A percentile compares a stretch with the other conserved stretches of the same genome.
Conservation (phyloP, 2,797 vertebrate genomes). For the Rhodeus uyekii region DNA sequence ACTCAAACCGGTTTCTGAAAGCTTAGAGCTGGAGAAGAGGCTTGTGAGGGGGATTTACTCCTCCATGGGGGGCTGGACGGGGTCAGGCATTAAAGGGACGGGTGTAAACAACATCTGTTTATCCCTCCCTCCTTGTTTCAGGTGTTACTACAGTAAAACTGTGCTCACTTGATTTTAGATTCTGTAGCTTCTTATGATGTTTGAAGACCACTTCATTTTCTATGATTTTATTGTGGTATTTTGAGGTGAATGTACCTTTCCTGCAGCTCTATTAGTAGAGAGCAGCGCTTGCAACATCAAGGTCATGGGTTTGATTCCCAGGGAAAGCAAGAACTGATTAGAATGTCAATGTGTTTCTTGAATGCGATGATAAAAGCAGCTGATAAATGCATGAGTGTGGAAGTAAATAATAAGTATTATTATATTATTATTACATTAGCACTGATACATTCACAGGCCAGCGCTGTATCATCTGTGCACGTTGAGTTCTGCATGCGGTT, state of each 20-base stretch:
- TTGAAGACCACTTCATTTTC: not conserved
- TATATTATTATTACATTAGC: too few species aligned
- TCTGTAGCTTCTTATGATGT: not conserved
- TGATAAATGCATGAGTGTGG: too few species aligned
- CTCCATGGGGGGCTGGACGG: not conserved
- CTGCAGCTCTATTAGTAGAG: too few species aligned
- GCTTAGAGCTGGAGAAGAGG: not conserved
- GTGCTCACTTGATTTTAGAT: not conserved
- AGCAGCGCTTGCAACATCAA: too few species aligned
- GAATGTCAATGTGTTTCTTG: too few species aligned
- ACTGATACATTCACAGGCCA: too few species aligned
- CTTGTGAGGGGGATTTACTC: not conserved
- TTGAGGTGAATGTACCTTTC: too few species aligned
- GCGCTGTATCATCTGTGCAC: not conserved
- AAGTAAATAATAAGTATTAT: too few species aligned
- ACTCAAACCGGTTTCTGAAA: not conserved
- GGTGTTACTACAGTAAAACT: not conserved
- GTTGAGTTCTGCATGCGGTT: not conserved
- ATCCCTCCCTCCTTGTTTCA: not conserved
- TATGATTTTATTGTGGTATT: not conserved
- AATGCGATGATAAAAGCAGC: too few species aligned
- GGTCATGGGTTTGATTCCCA: too few species aligned
- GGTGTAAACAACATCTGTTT: conserved; percentile 19
- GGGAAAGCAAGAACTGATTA: too few species aligned
- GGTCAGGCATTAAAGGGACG: not conserved